Evolutionary conservation across 2,888 invertebrate genomes (phyloP), one percentile per base, ranked within the genome.

Genomic region (Metellina segmentata): DNA sequence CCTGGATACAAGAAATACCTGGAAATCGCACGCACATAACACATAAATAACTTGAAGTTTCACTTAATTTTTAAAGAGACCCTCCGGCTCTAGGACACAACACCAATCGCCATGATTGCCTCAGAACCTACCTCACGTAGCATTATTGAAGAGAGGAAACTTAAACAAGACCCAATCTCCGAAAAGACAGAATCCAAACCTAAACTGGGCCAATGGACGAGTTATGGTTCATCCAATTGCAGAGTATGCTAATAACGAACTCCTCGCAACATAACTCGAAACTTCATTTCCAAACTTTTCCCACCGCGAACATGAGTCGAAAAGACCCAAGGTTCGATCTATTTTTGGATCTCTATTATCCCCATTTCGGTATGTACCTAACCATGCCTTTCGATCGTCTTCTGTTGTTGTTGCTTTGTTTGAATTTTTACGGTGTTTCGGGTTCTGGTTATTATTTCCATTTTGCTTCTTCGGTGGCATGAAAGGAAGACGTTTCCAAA

Each of bases 151-250:
- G 34, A 34, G 16, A 61, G 61, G 61, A 77, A 48, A 16, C 8
- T 48, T n/a, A 19, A 13, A 52, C 7, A 78, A 34, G 51, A 78
- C 6, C 34, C 34, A 34, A 34, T 4, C 19, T 72, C n/a, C 75
- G 48, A 48, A 34, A 34, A 34, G 34, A 34, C 34, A 34, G 34
- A 34, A 34, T 8, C 48, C n/a, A 61, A 78, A 53, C 48, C 52
- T 20, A 53, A 85, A 75, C 53, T 85, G 74, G 85, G 85, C 61
- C 85, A 85, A 75, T n/a, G 85, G 85, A 75, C 75, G 13, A 9
- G 13, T n/a, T 74, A 49, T 13, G 52, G 74, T 79, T 79, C 79
- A 61, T 79, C 52, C 53, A 78, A 78, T 51, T 78, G 51, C 78
- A 52, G 51, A 77, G 77, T 16, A 77, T 16, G 49, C 77, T 77